Conservation (phyloP, 2,888 invertebrate species). For the Aquatica leii region DNA sequence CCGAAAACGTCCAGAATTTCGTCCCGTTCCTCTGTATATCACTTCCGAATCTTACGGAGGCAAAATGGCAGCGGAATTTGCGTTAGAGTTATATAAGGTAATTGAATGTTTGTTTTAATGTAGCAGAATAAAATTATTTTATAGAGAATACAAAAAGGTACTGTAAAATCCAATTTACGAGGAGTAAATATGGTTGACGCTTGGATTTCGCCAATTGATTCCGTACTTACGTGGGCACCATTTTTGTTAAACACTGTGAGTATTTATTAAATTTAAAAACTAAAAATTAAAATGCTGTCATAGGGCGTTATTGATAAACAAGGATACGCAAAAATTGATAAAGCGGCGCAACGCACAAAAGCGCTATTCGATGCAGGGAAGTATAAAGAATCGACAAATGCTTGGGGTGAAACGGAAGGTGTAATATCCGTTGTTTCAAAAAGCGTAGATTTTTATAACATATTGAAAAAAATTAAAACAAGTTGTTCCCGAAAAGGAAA, state of each 20-base stretch:
- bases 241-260: constrained; percentile 75
- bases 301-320: constrained; percentile 73
- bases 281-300: background rate
- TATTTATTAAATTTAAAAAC: background rate
- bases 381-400: constrained; percentile 44
- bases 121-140: constrained; percentile 35
- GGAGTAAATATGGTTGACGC: constrained; percentile 88
- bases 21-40: constrained; percentile 66
- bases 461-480: constrained; percentile 63
- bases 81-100: constrained; percentile 24
- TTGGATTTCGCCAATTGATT: constrained; percentile 90
- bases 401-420: constrained; percentile 71
- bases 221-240: constrained; percentile 84
- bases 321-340: constrained; percentile 69
- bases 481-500: constrained; percentile 21
- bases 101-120: constrained; percentile 42
- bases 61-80: constrained; percentile 62
- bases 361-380: constrained; percentile 62
- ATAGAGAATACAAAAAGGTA: constrained; percentile 41
- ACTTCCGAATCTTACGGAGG: constrained; percentile 74
- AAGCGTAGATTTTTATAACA: constrained; percentile 84
- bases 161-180: constrained; percentile 68
- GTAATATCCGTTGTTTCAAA: constrained; percentile 70
- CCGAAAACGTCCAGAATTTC: constrained; percentile 62
- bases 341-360: constrained; percentile 66